Conservation (phyloP, 1,140 invertebrate species). For the Drosophila teissieri region DNA sequence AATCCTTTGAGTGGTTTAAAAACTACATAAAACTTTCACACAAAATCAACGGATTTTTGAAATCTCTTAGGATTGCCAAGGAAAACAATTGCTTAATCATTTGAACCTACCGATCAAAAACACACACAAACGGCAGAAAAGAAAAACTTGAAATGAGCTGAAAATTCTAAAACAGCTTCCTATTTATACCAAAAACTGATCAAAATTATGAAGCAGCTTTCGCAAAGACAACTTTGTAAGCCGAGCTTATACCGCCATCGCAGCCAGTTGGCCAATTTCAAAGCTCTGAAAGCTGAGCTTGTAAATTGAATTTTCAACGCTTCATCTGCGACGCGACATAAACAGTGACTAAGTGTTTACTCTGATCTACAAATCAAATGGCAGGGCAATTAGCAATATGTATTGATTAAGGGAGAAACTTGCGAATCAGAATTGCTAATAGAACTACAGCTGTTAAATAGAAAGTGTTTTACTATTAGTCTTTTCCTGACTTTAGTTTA, state of each 20-base stretch:
- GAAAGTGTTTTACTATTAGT: slow-evolving; percentile 5
- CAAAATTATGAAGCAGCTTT: slow-evolving; percentile 33
- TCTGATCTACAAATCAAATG: slow-evolving; percentile 34
- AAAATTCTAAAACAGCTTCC: slow-evolving; percentile 67
- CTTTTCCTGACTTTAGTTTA: background rate
- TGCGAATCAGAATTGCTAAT: slow-evolving; percentile 32
- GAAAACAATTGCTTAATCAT: background rate
- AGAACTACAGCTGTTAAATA: slow-evolving; percentile 43
- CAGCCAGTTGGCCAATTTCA: slow-evolving; percentile 19
- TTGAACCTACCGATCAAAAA: slow-evolving; percentile 52
- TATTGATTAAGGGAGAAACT: slow-evolving; percentile 30
- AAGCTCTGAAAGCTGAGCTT: slow-evolving; percentile 44
- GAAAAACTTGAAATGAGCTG: slow-evolving; percentile 75
- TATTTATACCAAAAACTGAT: slow-evolving; percentile 64
- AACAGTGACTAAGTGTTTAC: slow-evolving; percentile 55
- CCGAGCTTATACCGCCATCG: slow-evolving; percentile 27
- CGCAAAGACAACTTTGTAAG: slow-evolving; percentile 25
- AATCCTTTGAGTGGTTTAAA: background rate
- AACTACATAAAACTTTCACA: background rate
- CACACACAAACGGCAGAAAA: slow-evolving; percentile 44
- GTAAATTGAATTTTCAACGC: slow-evolving; percentile 8
- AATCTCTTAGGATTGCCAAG: background rate
- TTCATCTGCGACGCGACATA: slow-evolving; percentile 1
- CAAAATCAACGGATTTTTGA: background rate
- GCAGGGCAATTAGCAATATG: slow-evolving; percentile 51